phyloP scores from a whole-genome alignment of 1,140 invertebrate genomes.

The Kradibia gibbosae region DNA sequence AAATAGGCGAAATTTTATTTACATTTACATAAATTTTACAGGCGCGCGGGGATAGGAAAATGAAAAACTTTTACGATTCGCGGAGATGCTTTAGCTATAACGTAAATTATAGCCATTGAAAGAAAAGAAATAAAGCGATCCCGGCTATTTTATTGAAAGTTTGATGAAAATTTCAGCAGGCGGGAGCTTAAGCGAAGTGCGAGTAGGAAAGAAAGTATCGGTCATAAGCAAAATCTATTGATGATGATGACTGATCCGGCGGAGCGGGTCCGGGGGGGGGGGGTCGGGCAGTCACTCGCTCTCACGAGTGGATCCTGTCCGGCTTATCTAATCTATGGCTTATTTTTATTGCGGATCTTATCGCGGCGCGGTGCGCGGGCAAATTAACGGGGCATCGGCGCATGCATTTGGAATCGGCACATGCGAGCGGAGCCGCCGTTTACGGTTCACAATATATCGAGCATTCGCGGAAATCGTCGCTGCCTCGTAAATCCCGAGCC shows the following conservation, averaged over 20 bases:
- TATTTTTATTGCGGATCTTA: constrained; percentile 17
- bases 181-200: not conserved
- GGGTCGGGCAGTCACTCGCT: not conserved
- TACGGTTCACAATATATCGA: not conserved
- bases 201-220: not conserved
- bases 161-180: not conserved
- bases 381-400: not conserved
- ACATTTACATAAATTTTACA: not conserved
- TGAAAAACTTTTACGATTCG: not conserved
- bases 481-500: constrained; percentile 39
- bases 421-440: not conserved
- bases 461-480: not conserved
- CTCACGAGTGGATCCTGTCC: not conserved
- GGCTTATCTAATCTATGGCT: not conserved
- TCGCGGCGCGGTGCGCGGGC: not conserved
- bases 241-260: not conserved
- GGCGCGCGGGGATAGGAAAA: not conserved
- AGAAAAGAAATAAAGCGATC: not conserved
- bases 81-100: not conserved
- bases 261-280: not conserved
- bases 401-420: not conserved
- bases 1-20: constrained; percentile 7
- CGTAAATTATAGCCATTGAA: not conserved
- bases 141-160: constrained; percentile 3
- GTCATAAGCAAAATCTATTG: not conserved